Evolutionary conservation across 2,888 invertebrate species (phyloP), one percentile per base, ranked within the genome.

Genomic region (Ochlodes sylvanus): DNA sequence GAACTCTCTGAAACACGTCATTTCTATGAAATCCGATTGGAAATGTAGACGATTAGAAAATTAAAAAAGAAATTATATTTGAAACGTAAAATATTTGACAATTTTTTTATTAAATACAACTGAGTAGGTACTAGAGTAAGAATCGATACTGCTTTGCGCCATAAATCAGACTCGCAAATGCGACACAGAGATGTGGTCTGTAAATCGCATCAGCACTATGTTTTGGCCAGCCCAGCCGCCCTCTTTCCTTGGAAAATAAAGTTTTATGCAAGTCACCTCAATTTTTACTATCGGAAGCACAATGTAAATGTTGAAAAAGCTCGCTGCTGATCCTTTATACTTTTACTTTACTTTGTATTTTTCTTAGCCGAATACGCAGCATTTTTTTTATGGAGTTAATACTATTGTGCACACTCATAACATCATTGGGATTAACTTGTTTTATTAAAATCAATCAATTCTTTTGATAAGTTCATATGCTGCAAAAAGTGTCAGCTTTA

Each of bases 81-180:
- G 1, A 9, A 38, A 12, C 3, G 38, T 12, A 38, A 38, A 38
- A 38, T 38, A 12, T 38, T 38, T 38, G 10, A 38, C 38, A 38
- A 38, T 12, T 12, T 12, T 38, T 38, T 38, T 12, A 2, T 54
- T 34, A 12, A 17, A 27, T 21, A 50, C 32, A 60, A 12, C 57
- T 12, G 6, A 15, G 38, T 15, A 41, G 34, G 34, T 34, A 34
- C 34, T 38, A 38, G 10, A 12, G 38, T 38, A 38, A 12, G 38
- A 38, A 38, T 81, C 79, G 75, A 81, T 79, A 79, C 80, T 80
- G 78, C 77, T 84, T 85, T 75, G 79, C 79, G 86, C 84, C 79
- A 88, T 89, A 89, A 89, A 89, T 89, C 88, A 87, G 84, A 63
- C 75, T 78, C 75, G 74, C 69, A 78, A 83, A 82, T 79, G 85